Evolutionary conservation across 2,888 invertebrate species (phyloP), one percentile per base, ranked within the genome.

Genomic region (Drosophila peninsularis): DNA sequence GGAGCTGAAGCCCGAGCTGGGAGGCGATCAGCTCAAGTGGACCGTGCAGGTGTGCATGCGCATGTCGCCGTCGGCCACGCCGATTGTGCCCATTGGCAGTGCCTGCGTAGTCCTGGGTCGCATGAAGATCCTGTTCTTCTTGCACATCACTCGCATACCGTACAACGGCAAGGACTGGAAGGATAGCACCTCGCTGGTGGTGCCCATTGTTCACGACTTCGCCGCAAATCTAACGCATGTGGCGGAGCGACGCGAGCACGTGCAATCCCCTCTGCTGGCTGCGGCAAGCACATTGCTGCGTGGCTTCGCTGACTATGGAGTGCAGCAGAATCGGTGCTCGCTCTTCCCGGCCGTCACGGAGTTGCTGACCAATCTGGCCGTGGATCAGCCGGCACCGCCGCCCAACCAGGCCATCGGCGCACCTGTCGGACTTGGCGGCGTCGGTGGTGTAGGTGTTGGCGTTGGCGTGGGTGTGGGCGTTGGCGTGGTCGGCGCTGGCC

Each of bases 291-390:
- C 94, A 21, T 94, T 95, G 64, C 92, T 96, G 14, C 95, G 95
- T 82, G 93, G 95, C 53, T 97, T 96, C 91, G 94, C 95, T 58
- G 97, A 97, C 88, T 96, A 95, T 91, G 94, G 94, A 79, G 82
- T 85, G 1, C 93, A 93, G 94, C 97, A 93, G 95, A 96, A 93
- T 93, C 98, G 98, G 90, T 98, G 98, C 92, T 97, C 97, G 17
- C 94, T 98, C 60, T 98, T 96, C 92, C 98, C 98, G 34, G 97
- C 98, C 21, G 96, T 98, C 52, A 94, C 97, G 73, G 98, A 98
- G 93, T 93, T 98, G 63, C 93, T 98, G 58, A 94, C 96, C 41
- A 98, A 97, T 93, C 94, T 98, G 84, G 97, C 97, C 52, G 95
- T 96, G 34, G 97, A 97, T 90, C 94, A 95, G 62, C 95, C 95